Base-by-base conservation (phyloP, 2,888 invertebrate genomes). In the Andricus quercusramuli region DNA sequence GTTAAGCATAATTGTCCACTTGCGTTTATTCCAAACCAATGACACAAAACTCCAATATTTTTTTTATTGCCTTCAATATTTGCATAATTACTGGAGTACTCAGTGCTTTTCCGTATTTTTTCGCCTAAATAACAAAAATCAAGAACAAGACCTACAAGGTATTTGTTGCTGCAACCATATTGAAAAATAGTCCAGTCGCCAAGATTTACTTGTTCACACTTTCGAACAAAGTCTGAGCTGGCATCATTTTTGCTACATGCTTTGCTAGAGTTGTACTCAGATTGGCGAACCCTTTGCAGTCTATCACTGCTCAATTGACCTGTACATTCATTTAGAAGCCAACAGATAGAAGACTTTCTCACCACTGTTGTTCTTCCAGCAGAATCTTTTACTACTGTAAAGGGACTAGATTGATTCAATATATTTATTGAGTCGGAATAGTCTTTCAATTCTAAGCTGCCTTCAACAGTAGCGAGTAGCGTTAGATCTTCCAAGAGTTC, bases 31-130 rank as follows among this genome's bases (percentile, higher is more conserved):
- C 3, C 29, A 29, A 29, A 29, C 29, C 29, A 29, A 2, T 76
- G 79, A 59, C 79, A 83, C 15, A 83, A 37, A n/a, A 82, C 82
- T 3, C 76, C 80, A 13, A 83, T 59, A 1, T 44, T 44, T 25
- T 79, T 79, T 32, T 59, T 79, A 32, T 80, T 82, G 1, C 65
- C 76, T 64, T 76, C 47, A 25, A 82, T 32, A 32, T 70, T 79
- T 20, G 79, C 78, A 56, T 44, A 82, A 29, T 79, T 79, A 20
- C 25, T 68, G 2, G 77, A 67, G 64, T 82, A 80, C 22, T 67
- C 51, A 6, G 59, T 66, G 13, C 44, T 41, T 79, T 47, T 82
- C 78, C 67, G 77, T 13, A 79, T 82, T 76, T 78, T 82, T 41
- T 64, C 70, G 25, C 68, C 74, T 5, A 20, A 20, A 51, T 80